Percentiles rank a stretch among this genome's conserved stretches.
Evolutionary conservation across 1,140 invertebrate species (phyloP).

Genomic region (Hylaeus volcanicus): DNA sequence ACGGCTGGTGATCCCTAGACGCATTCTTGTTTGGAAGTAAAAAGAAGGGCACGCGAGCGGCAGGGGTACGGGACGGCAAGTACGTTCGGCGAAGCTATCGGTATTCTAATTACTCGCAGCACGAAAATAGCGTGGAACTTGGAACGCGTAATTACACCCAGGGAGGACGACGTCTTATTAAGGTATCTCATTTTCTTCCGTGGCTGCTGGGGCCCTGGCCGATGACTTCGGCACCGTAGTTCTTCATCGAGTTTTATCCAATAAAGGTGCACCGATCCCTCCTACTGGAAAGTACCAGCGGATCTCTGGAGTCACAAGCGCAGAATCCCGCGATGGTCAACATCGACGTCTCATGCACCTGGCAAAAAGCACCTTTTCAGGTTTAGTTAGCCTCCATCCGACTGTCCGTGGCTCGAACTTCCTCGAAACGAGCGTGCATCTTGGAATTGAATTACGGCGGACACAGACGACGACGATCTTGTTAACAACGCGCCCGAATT

Average conservation of each 20-base stretch:
- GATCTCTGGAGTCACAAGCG: conserved; percentile 23
- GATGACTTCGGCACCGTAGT: conserved; percentile 52
- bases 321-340: conserved; percentile 52
- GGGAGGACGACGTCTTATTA: conserved; percentile 55
- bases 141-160: conserved; percentile 61
- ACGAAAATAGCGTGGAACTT: conserved; percentile 60
- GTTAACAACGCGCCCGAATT: conserved; percentile 49
- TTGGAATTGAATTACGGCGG: conserved; percentile 49
- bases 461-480: conserved; percentile 40
- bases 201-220: conserved; percentile 22
- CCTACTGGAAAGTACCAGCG: conserved; percentile 17
- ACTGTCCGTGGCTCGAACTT: neutral
- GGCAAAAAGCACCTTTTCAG: conserved; percentile 41
- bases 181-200: conserved; percentile 65
- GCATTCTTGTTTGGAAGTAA: conserved; percentile 56
- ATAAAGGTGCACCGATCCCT: conserved; percentile 54
- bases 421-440: conserved; percentile 21
- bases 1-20: conserved; percentile 18
- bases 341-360: conserved; percentile 40
- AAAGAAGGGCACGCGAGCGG: conserved; percentile 25
- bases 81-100: conserved; percentile 45
- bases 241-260: conserved; percentile 64
- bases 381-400: conserved; percentile 46
- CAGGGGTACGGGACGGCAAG: too few species aligned
- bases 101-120: conserved; percentile 65